A percentile compares a stretch with the other conserved stretches of the same genome.
phyloP scores from a whole-genome alignment of 2,113 vertebrate species.

The Alouatta palliata region DNA sequence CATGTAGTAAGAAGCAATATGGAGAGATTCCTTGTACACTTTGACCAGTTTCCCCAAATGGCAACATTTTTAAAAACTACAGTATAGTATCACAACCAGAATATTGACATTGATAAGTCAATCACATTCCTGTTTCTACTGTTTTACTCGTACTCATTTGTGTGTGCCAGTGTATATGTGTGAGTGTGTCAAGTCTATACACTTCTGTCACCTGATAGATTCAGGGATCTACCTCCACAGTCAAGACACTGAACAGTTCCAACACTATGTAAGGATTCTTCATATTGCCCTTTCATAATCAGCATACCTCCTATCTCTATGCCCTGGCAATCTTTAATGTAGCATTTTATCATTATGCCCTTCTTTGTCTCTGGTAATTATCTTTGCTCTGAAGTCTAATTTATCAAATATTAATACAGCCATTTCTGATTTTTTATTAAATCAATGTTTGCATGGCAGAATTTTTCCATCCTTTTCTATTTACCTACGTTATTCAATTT shows the following conservation, averaged over 20 bases:
- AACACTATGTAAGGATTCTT: background rate
- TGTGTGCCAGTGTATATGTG: background rate
- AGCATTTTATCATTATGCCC: background rate
- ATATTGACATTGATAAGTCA: background rate
- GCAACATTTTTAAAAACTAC: background rate
- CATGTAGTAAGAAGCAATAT: background rate
- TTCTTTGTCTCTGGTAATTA: background rate
- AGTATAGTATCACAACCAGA: background rate
- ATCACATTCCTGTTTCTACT: background rate
- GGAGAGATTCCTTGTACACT: background rate
- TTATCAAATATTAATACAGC: background rate
- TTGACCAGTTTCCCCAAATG: background rate
- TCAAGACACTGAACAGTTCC: background rate
- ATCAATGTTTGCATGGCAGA: background rate
- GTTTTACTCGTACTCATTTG: background rate
- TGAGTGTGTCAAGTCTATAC: background rate
- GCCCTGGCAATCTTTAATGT: background rate
- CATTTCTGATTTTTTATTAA: background rate
- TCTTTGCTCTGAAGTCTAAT: background rate
- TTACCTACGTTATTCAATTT: background rate
- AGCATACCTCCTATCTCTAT: background rate
- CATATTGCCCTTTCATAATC: background rate
- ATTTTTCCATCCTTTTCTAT: background rate
- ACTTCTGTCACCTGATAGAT: background rate
- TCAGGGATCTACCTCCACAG: background rate